Conservation (phyloP, 2,113 vertebrate genomes). For the Regulus satrapa region DNA sequence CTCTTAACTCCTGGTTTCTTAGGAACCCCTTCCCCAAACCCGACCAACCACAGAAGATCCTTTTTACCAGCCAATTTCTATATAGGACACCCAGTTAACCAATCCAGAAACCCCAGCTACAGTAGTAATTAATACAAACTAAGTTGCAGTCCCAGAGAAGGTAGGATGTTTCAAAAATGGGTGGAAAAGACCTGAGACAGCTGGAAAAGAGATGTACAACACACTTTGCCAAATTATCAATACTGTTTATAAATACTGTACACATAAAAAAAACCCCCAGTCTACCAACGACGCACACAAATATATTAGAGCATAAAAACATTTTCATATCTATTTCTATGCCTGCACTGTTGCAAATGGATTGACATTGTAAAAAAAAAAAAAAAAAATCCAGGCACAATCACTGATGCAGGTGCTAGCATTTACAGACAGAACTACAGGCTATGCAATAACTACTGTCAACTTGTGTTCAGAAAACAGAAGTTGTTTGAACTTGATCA, state of each 20-base stretch:
- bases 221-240: background rate
- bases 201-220: background rate
- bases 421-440: background rate
- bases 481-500: background rate
- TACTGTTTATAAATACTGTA: background rate
- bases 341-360: background rate
- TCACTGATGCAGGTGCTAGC: accelerated
- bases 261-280: background rate
- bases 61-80: background rate
- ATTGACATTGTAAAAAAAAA: background rate
- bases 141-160: background rate
- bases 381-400: background rate
- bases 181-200: background rate
- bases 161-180: background rate
- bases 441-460: background rate
- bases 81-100: background rate
- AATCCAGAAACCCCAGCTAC: background rate
- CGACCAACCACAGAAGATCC: background rate
- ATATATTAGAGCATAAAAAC: background rate
- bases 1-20: background rate
- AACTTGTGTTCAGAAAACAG: background rate
- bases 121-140: background rate
- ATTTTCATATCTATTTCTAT: background rate
- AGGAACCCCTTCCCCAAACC: background rate
- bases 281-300: background rate